Evolutionary conservation across 2,888 invertebrate genomes (phyloP), one percentile per base, ranked within the genome.

Genomic region (Hypsopygia costalis): DNA sequence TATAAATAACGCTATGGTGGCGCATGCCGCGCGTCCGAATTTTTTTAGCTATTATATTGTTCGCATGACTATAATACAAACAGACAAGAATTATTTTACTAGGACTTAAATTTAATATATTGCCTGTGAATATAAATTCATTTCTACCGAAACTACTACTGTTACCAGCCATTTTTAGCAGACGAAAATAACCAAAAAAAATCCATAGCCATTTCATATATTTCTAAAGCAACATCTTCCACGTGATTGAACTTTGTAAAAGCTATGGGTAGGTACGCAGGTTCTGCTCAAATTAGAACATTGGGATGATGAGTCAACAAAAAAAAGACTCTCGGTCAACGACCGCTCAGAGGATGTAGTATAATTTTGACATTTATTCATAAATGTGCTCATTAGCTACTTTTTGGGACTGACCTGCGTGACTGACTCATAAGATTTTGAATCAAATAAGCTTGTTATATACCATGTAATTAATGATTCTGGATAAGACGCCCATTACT

Each of bases 331-430:
- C 22, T 11, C 27, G 50, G 46, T 46, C 47, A 71, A 62, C 46
- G 77, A 65, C 77, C 80, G 47, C 36, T 45, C 45, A 42, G 44
- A 60, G 58, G 67, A 69, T 62, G 55, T 62, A 58, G 55, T 58
- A 68, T 69, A 64, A 74, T 70, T 72, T 69, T 68, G 57, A 69
- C 61, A 64, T 71, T 77, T n/a, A n/a, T n/a, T 75, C 68, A 69
- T 69, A 74, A 78, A 73, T 47, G 56, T 51, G 56, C 65, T 74
- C 74, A 75, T 81, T 76, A 78, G 62, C 62, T 51, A 67, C 66
- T 69, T 69, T 75, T 79, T 66, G 52, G 65, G 63, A 9, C 33
- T 38, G 35, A 46, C 43, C 44, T 46, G 44, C 39, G 27, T 28
- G 45, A 43, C 59, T 70, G 70, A 72, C 55, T 72, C 69, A 68